Conservation (phyloP, 1,140 invertebrate genomes). For the Camponotus vicinus region DNA sequence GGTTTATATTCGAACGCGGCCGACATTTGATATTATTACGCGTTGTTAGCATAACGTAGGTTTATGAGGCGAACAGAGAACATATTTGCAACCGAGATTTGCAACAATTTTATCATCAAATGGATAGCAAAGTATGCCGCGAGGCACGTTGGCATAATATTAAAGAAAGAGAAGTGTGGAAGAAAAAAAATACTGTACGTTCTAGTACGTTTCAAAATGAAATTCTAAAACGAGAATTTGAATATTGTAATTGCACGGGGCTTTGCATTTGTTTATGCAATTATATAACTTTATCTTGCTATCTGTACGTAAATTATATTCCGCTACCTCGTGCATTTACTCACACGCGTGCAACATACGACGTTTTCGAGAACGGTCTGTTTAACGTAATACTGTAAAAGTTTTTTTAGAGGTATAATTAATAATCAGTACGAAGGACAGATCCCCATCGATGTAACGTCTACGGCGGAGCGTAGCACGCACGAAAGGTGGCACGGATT, state of each 20-base stretch:
- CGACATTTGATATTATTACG: not conserved
- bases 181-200: no score
- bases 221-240: constrained; percentile 6
- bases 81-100: not conserved
- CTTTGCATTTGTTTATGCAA: not conserved
- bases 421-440: constrained; percentile 39
- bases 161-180: not conserved
- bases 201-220: not conserved
- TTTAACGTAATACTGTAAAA: constrained; percentile 20
- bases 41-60: not conserved
- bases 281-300: constrained; percentile 32
- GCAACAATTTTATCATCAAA: constrained; percentile 7
- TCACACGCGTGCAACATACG: not conserved
- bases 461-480: constrained; percentile 64
- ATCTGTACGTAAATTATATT: constrained; percentile 39
- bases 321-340: constrained; percentile 19
- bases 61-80: constrained; percentile 18
- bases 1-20: constrained; percentile 1
- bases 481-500: constrained; percentile 79
- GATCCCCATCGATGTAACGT: constrained; percentile 54
- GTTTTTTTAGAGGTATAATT: constrained; percentile 15
- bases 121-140: not conserved
- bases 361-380: not conserved
- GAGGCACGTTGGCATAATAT: not conserved
- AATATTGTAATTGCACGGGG: constrained; percentile 13